Percentiles rank a stretch among this genome's conserved stretches.
Conservation (phyloP, 2,888 invertebrate species). For the Drosophila suboccidentalis region DNA sequence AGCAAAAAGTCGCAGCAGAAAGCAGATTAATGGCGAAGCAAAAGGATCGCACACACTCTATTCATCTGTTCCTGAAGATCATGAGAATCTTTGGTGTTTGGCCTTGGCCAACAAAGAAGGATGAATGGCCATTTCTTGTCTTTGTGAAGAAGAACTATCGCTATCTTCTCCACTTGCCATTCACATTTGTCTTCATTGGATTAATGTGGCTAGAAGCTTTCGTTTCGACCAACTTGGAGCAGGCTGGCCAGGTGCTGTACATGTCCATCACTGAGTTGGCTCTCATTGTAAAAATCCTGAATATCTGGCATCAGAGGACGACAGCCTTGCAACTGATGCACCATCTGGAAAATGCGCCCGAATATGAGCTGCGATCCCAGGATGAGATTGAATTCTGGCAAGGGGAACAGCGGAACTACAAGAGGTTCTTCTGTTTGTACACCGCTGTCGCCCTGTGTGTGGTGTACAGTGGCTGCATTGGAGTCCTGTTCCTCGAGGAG, state of each 20-base stretch:
- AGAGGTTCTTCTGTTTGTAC: conserved; percentile 51
- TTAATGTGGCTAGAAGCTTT: conserved; percentile 75
- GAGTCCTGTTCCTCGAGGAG: conserved; percentile 46
- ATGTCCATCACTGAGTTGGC: conserved; percentile 75
- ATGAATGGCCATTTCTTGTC: conserved; percentile 14
- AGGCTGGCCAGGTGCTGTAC: conserved; percentile 75
- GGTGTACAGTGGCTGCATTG: conserved; percentile 45
- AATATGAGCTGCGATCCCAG: conserved; percentile 33
- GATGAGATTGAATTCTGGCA: conserved; percentile 66
- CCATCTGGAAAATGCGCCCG: conserved; percentile 42
- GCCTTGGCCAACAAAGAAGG: conserved; percentile 44
- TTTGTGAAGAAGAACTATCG: conserved; percentile 47
- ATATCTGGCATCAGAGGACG: conserved; percentile 63
- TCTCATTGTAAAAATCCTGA: conserved; percentile 72
- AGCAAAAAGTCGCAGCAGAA: not conserved
- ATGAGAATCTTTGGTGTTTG: conserved; percentile 62
- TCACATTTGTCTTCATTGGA: conserved; percentile 64
- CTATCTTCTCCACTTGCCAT: conserved; percentile 62
- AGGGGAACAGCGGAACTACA: conserved; percentile 58
- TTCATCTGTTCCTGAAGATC: conserved; percentile 48
- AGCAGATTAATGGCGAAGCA: conserved; percentile 40
- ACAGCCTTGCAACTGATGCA: conserved; percentile 57
- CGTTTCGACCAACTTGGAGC: conserved; percentile 62
- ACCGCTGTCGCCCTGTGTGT: conserved; percentile 47
- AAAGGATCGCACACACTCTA: conserved; percentile 44